Evolutionary conservation across 2,888 invertebrate species (phyloP), one percentile per base, ranked within the genome.

Genomic region (Dasysyrphus albostriatus): DNA sequence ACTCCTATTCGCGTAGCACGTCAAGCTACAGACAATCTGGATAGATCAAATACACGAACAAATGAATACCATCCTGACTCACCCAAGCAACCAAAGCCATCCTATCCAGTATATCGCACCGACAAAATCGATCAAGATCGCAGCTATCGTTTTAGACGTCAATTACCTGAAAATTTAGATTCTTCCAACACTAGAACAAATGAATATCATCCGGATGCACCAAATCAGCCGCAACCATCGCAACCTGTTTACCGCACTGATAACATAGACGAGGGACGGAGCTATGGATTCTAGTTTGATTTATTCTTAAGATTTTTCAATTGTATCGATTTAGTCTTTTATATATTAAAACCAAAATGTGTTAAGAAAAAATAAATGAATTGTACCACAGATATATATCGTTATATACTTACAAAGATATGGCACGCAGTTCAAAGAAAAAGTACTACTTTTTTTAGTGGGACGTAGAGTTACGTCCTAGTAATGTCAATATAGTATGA

Each of bases 21-120:
- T 2, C 42, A 65, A 14, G 12, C 58, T 19, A 14, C 39, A 5
- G 79, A 79, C 2, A 54, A 54, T 42, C 19, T 63, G 7, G 29
- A 54, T 14, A 54, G 29, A 54, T 54, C 24, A 14, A 54, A 54
- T 14, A 54, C 51, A n/a, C 61, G 59, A 19, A 61, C 72, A 9
- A 65, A 58, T 37, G 56, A 79, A 29, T 79, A 79, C 14, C 63
- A 63, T 19, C 72, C 63, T 2, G 79, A 79, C 19, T 54, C 72
- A 0, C 19, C 63, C 9, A 56, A 65, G 1, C 73, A 79, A 19
- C 73, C 73, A 5, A 65, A 79, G 10, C 73, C 29, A 29, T 54
- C 54, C 1, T 54, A 29, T 14, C 54, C 54, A 29, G 54, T 61
- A 16, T 56, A 56, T 10, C 42, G 54, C 1, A 56, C 54, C 5